These are phyloP conservation scores for Odontesthes bonariensis DNA, from an alignment of 2,113 vertebrate genomes.

Conservation along the genomic window DNA sequence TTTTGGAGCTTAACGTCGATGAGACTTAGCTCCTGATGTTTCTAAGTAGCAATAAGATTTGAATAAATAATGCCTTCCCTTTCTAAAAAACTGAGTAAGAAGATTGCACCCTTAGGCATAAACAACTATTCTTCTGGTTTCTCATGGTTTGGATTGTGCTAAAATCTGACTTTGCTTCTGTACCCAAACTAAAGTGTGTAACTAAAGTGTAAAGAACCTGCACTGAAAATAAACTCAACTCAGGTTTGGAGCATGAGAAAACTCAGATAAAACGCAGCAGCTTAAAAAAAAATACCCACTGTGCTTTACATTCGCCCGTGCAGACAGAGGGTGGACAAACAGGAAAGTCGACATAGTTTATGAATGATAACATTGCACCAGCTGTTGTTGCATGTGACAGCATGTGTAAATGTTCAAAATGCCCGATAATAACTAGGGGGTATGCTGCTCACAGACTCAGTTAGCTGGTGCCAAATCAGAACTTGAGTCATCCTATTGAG, in stretches of 20 bases:
- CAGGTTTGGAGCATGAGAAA: background rate
- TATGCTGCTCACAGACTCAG: background rate
- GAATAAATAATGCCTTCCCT: conserved; percentile 67
- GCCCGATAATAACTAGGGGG: too few species aligned
- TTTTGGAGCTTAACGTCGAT: conserved; percentile 63
- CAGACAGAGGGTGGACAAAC: background rate
- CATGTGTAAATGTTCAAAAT: background rate
- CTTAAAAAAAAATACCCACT: background rate
- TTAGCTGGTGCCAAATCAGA: background rate
- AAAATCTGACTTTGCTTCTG: conserved; percentile 43
- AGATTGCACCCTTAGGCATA: conserved; percentile 66
- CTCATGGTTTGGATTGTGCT: conserved; percentile 33
- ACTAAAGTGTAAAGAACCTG: background rate
- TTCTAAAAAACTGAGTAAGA: conserved; percentile 45
- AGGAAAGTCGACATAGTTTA: conserved; percentile 32
- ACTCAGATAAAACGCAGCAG: conserved; percentile 6
- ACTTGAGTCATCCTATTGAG: background rate
- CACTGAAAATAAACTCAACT: conserved; percentile 9
- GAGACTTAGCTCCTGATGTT: conserved; percentile 65
- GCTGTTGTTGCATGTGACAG: background rate
- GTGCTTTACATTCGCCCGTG: background rate
- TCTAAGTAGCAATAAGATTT: conserved; percentile 69
- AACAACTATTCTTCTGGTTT: conserved; percentile 66
- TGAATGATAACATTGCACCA: background rate
- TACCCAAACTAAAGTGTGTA: conserved; percentile 31